These are phyloP conservation scores for Pandemis heparana DNA, from an alignment of 2,888 invertebrate genomes.

Conservation along the genomic window DNA sequence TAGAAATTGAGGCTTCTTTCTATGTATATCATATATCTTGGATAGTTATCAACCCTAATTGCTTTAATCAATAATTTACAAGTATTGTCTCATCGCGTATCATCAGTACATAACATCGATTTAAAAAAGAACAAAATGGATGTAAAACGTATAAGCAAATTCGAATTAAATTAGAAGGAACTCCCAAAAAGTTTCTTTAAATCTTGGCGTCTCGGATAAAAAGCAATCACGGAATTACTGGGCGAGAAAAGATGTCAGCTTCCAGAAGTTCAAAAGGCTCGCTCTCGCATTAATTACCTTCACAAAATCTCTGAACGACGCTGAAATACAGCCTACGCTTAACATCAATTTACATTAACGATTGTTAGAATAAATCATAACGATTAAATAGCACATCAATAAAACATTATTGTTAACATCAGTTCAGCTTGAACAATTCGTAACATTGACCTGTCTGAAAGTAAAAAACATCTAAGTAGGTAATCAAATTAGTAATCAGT, in stretches of 20 bases:
- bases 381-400: not conserved
- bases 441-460: conserved; percentile 31
- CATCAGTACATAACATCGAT: no score
- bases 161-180: not conserved
- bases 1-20: not conserved
- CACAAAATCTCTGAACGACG: not conserved
- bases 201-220: not conserved
- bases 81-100: not conserved
- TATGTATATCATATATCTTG: not conserved
- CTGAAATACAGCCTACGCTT: not conserved
- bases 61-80: not conserved
- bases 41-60: not conserved
- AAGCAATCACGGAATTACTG: conserved; percentile 25
- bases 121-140: not conserved
- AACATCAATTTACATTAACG: not conserved
- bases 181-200: not conserved
- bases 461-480: conserved; percentile 20
- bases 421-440: conserved; percentile 26
- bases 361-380: not conserved
- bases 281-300: conserved; percentile 14
- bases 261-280: conserved; percentile 12
- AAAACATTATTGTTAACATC: not conserved
- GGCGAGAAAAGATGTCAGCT: conserved; percentile 19
- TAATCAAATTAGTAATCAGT: conserved; percentile 9
- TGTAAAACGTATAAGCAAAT: not conserved